Evolutionary conservation across 2,888 invertebrate genomes (phyloP).

Genomic region (Phania funesta): DNA sequence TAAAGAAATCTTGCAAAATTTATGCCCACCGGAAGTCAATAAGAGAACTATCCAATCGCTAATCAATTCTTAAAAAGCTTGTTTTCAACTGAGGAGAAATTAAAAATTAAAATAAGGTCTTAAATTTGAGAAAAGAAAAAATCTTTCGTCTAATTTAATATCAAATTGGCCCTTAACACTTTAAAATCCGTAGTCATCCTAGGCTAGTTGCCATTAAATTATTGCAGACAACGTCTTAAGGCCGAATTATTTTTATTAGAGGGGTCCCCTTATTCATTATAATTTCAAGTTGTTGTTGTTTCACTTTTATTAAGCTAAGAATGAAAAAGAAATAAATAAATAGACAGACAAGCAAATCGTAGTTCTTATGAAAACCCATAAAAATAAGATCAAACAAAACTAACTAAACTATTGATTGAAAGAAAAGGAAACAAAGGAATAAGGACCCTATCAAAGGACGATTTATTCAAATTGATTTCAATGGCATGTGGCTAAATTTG

Average conservation of each 20-base stretch:
- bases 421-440: background rate
- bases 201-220: constrained; percentile 15
- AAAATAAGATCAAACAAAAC: background rate
- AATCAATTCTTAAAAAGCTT: too few species aligned
- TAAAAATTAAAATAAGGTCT: too few species aligned
- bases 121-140: too few species aligned
- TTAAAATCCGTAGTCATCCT: background rate
- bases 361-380: background rate
- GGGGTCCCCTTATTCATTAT: background rate
- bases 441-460: constrained; percentile 7
- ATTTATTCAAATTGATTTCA: constrained; percentile 40
- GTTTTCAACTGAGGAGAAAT: too few species aligned
- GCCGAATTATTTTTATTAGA: constrained; percentile 48
- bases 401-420: constrained; percentile 8
- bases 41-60: too few species aligned
- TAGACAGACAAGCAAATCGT: background rate
- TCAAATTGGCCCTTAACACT: background rate
- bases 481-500: constrained; percentile 18
- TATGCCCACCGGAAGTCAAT: too few species aligned
- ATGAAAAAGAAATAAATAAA: background rate
- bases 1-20: too few species aligned
- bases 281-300: constrained; percentile 5
- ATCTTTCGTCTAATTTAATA: too few species aligned
- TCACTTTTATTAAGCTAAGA: constrained; percentile 18
- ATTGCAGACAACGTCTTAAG: background rate